Percentiles rank a stretch among this genome's conserved stretches.
Evolutionary conservation across 1,140 invertebrate species (phyloP).

Genomic region (Daktulosphaira vitifoliae): DNA sequence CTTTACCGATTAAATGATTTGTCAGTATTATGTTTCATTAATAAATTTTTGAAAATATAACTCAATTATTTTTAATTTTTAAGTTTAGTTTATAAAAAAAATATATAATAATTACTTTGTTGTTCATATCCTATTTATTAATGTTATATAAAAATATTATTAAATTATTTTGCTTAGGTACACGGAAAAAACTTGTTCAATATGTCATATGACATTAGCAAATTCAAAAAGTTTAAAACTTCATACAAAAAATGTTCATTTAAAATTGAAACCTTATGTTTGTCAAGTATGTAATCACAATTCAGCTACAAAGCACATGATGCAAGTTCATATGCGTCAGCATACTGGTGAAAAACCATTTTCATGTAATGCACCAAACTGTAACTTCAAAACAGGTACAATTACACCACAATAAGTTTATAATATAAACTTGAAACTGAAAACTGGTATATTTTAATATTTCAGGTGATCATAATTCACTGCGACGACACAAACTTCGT

Average conservation of each 20-base stretch:
- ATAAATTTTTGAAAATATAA: no score
- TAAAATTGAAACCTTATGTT: constrained; percentile 58
- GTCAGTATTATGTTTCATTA: no score
- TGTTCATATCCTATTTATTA: no score
- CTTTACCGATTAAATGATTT: no score
- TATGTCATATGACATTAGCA: constrained; percentile 54
- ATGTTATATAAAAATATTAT: no score
- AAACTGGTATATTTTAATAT: neutral
- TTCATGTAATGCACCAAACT: constrained; percentile 33
- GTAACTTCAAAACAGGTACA: constrained; percentile 38
- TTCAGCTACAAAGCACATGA: constrained; percentile 52
- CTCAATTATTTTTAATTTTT: no score
- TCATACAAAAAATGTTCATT: constrained; percentile 58
- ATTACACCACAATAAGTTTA: neutral
- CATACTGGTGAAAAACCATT: constrained; percentile 53
- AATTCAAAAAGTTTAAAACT: constrained; percentile 52
- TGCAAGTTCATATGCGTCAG: constrained; percentile 64
- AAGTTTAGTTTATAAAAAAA: no score
- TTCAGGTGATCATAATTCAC: constrained; percentile 62
- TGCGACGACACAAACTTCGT: constrained; percentile 65
- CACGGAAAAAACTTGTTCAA: constrained; percentile 41
- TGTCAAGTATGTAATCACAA: constrained; percentile 66
- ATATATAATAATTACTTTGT: no score
- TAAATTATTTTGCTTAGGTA: no score
- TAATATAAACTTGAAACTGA: neutral